Conservation (phyloP, 1,140 invertebrate species). For the Oedothorax gibbosus region DNA sequence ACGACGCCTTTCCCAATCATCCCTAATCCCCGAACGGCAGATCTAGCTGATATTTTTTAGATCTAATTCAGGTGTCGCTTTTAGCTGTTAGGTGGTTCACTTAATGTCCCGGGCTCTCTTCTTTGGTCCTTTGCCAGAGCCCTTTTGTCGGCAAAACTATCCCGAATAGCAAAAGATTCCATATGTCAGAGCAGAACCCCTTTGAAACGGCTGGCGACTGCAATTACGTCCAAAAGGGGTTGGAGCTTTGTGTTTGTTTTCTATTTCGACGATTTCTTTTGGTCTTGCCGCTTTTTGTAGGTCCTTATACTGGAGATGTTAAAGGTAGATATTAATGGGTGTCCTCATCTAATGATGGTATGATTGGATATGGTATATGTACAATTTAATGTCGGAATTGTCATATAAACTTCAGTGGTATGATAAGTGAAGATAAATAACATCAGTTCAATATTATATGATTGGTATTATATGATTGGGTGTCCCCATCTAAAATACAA, state of each 20-base stretch:
- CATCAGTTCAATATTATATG: no score
- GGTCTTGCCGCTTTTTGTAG: neutral
- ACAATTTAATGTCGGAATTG: no score
- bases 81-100: neutral
- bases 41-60: neutral
- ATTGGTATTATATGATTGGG: no score
- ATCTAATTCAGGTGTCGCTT: conserved; percentile 20
- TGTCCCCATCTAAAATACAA: no score
- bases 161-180: conserved; percentile 11
- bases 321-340: no score
- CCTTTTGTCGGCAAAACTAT: conserved; percentile 10
- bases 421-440: no score
- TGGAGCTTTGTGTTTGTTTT: neutral
- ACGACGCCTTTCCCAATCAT: neutral
- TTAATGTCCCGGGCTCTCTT: conserved; percentile 6
- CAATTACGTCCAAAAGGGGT: conserved; percentile 15
- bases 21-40: conserved; percentile 9
- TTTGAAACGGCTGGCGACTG: conserved; percentile 27
- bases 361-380: no score
- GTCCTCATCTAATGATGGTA: no score
- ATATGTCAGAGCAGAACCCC: conserved; percentile 10
- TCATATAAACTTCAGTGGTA: no score
- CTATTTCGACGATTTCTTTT: neutral
- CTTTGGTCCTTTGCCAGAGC: conserved; percentile 14
- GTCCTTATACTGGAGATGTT: no score